phyloP scores from a whole-genome alignment of 2,888 invertebrate species.

The Monoplex corrugatus region DNA sequence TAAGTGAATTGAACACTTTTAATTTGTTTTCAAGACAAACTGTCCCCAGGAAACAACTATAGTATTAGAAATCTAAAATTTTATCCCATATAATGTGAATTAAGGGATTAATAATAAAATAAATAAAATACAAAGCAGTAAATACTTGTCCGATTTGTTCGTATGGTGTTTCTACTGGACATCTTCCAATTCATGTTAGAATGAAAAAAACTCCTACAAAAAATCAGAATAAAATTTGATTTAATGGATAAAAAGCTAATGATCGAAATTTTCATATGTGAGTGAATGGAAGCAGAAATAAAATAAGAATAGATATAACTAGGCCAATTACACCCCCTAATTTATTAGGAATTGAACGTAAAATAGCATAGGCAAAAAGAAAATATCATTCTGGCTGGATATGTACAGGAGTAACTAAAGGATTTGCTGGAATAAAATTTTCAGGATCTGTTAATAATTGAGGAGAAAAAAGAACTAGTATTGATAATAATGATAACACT shows the following conservation, averaged over 20 bases:
- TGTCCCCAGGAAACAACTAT: background rate
- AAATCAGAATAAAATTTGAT: conserved; percentile 83
- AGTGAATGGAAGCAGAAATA: conserved; percentile 80
- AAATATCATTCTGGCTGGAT: conserved; percentile 94
- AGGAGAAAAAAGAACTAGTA: conserved; percentile 84
- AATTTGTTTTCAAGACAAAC: conserved; percentile 39
- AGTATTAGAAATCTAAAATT: conserved; percentile 37
- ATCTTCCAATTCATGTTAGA: conserved; percentile 88
- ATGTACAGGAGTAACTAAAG: conserved; percentile 87
- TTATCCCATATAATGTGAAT: background rate
- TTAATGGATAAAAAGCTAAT: conserved; percentile 68
- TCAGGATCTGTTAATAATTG: conserved; percentile 87
- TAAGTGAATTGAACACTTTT: conserved; percentile 49
- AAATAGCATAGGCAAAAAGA: conserved; percentile 90
- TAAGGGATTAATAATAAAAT: conserved; percentile 48
- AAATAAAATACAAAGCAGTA: conserved; percentile 62
- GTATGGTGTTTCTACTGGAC: conserved; percentile 87
- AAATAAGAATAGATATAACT: conserved; percentile 86
- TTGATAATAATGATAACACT: conserved; percentile 82
- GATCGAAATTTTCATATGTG: conserved; percentile 31
- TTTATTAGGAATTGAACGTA: conserved; percentile 91
- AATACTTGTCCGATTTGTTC: conserved; percentile 58
- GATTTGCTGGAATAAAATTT: conserved; percentile 88
- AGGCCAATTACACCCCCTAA: conserved; percentile 88
- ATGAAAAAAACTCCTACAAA: conserved; percentile 84